Percentiles rank a stretch among this genome's conserved stretches.
phyloP scores from a whole-genome alignment of 1,140 invertebrate species.

The Macrobrachium nipponense region DNA sequence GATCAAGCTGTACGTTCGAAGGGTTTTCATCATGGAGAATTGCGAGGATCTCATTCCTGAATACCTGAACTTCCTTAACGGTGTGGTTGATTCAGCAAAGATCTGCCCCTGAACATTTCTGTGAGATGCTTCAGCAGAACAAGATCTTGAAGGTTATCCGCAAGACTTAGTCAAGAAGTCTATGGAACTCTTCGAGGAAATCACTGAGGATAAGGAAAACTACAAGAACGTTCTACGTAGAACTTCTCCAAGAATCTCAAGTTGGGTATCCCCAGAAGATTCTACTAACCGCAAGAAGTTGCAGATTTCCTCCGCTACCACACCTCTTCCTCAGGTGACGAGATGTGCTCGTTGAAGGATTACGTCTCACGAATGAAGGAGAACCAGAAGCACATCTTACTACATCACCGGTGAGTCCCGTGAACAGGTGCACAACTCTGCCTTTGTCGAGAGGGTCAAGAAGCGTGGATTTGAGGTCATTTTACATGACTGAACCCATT shows the following conservation, averaged over 20 bases:
- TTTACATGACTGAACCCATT: slow-evolving; percentile 99
- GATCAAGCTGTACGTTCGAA: slow-evolving; percentile 85
- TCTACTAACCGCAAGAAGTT: slow-evolving; percentile 93
- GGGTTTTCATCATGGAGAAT: slow-evolving; percentile 98
- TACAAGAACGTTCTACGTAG: slow-evolving; percentile 98
- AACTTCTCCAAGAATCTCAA: slow-evolving; percentile 99
- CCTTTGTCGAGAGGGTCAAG: slow-evolving; percentile 97
- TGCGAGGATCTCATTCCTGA: slow-evolving; percentile 98
- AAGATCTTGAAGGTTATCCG: slow-evolving; percentile 98
- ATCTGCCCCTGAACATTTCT: slow-evolving; percentile 97
- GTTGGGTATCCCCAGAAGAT: slow-evolving; percentile 96
- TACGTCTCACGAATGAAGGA: slow-evolving; percentile 98
- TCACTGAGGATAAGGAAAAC: slow-evolving; percentile 95
- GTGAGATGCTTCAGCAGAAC: slow-evolving; percentile 99
- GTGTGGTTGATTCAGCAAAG: slow-evolving; percentile 98
- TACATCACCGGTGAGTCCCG: slow-evolving; percentile 97
- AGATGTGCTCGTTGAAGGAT: slow-evolving; percentile 91
- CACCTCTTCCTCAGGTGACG: slow-evolving; percentile 94
- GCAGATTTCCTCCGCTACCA: slow-evolving; percentile 92
- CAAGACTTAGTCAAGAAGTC: slow-evolving; percentile 99
- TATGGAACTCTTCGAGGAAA: slow-evolving; percentile 94
- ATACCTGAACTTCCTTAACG: slow-evolving; percentile 96
- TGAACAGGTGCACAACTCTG: slow-evolving; percentile 95
- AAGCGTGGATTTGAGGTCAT: slow-evolving; percentile 98
- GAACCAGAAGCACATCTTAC: slow-evolving; percentile 96